Evolutionary conservation across 2,888 invertebrate species (phyloP), one percentile per base, ranked within the genome.

Genomic region (Apamea monoglypha): DNA sequence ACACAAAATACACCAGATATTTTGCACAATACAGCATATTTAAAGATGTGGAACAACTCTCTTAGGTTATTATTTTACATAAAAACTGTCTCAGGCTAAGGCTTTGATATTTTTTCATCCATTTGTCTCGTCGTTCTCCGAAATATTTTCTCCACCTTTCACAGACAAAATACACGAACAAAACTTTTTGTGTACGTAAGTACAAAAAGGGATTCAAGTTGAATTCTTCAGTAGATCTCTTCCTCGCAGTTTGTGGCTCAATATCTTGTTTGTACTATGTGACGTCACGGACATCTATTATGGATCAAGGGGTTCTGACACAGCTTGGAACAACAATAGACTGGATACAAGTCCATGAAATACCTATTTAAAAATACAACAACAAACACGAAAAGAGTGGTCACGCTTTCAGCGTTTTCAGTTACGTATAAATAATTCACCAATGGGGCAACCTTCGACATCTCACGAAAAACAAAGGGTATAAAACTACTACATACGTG

Each of bases 121-220:
- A 59, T 59, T 59, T 59, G 4, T n/a, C 5, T n/a, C 25, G n/a
- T 59, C n/a, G n/a, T 59, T 59, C 5, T n/a, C n/a, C 4, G n/a
- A 12, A 12, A 56, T 25, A 25, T 56, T 25, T 56, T 56, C 25
- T 21, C 21, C 53, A 53, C 3, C 8, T 56, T 25, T 59, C n/a
- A 59, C 14, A 59, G n/a, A 59, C 56, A 59, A n/a, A 59, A n/a
- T n/a, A 59, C 56, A 12, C 56, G n/a, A n/a, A n/a, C 12, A 25
- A 56, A 10, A 56, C 25, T 56, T 56, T n/a, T 59, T n/a, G 56
- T 59, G 56, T 59, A n/a, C 2, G n/a, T 59, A 59, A 59, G n/a
- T n/a, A 59, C 53, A 59, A 59, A 59, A 59, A 59, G n/a, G n/a
- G n/a, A 59, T 59, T 59, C n/a, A n/a, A 59, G 12, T 59, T 59